Percentiles rank a stretch among this genome's conserved stretches.
These are phyloP conservation scores for Drosophila melanocephala DNA, from an alignment of 2,888 invertebrate genomes.

Conservation along the genomic window DNA sequence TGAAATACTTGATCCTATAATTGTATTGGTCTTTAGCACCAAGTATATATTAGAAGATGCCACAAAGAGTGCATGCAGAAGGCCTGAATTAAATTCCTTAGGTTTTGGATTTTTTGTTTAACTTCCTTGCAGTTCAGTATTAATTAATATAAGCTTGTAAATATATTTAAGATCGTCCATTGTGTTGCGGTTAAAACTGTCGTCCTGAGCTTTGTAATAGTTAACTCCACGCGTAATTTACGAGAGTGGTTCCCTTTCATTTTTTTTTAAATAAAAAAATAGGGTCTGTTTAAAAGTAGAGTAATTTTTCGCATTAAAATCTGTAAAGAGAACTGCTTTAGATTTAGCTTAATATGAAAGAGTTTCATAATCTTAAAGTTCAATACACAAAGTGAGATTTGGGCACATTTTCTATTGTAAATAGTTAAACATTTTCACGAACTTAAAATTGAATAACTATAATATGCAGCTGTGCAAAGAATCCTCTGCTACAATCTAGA, in stretches of 20 bases:
- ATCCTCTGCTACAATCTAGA: not conserved
- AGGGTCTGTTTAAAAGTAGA: not conserved
- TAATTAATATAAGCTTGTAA: not conserved
- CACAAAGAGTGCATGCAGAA: not conserved
- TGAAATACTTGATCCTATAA: not conserved
- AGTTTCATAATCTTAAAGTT: not conserved
- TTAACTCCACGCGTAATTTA: not conserved
- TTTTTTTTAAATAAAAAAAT: not conserved
- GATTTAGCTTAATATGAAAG: too few relatives aligned
- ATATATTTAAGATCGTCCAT: not conserved
- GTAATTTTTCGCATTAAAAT: not conserved
- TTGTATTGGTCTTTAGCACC: not conserved
- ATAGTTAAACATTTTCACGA: not conserved
- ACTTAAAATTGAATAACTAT: not conserved
- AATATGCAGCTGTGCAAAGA: not conserved
- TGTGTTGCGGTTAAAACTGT: not conserved
- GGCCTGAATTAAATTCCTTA: not conserved
- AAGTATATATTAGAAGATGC: not conserved
- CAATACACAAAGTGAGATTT: not conserved
- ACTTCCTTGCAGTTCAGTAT: not conserved
- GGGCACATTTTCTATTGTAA: not conserved
- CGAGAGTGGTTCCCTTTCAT: not conserved
- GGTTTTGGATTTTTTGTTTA: not conserved
- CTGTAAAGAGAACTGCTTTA: not conserved
- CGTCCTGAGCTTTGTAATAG: not conserved